A percentile compares a stretch with the other conserved stretches of the same genome.
phyloP scores from a whole-genome alignment of 2,113 vertebrate species.

The Apeltes quadracus region DNA sequence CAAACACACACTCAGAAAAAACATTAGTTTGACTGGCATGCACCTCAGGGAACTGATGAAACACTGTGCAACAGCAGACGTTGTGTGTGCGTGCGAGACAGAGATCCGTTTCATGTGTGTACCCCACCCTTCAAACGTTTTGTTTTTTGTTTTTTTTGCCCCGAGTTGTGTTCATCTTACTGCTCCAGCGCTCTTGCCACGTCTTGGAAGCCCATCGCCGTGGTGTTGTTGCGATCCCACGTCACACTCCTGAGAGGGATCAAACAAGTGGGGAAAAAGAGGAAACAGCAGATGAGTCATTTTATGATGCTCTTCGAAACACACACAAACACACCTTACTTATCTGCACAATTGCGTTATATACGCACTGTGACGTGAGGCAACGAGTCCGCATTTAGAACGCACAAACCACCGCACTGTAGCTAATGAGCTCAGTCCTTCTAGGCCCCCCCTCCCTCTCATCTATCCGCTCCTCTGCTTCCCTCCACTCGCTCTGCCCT shows the following conservation, averaged over 20 bases:
- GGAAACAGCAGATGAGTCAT: constrained; percentile 7
- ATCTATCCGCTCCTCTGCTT: constrained; percentile 26
- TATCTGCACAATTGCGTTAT: constrained; percentile 19
- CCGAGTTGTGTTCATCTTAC: constrained; percentile 77
- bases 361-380: neutral
- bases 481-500: constrained; percentile 43
- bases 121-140: constrained; percentile 30
- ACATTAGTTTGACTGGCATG: constrained; percentile 34
- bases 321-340: neutral
- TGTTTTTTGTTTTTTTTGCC: neutral
- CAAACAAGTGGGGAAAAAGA: constrained; percentile 31
- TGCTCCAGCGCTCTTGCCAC: constrained; percentile 91
- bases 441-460: constrained; percentile 34
- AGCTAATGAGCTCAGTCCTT: constrained; percentile 53
- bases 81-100: constrained; percentile 31
- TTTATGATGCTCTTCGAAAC: constrained; percentile 19
- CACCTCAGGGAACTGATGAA: constrained; percentile 69
- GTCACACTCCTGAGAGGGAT: constrained; percentile 84
- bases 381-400: constrained; percentile 21
- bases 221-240: constrained; percentile 92
- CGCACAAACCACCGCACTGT: constrained; percentile 29
- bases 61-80: constrained; percentile 61
- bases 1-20: neutral
- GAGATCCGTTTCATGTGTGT: constrained; percentile 35
- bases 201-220: constrained; percentile 88